A percentile compares a stretch with the other conserved stretches of the same genome.
Evolutionary conservation across 2,797 vertebrate genomes (phyloP).

Genomic region (Ataeniobius toweri): DNA sequence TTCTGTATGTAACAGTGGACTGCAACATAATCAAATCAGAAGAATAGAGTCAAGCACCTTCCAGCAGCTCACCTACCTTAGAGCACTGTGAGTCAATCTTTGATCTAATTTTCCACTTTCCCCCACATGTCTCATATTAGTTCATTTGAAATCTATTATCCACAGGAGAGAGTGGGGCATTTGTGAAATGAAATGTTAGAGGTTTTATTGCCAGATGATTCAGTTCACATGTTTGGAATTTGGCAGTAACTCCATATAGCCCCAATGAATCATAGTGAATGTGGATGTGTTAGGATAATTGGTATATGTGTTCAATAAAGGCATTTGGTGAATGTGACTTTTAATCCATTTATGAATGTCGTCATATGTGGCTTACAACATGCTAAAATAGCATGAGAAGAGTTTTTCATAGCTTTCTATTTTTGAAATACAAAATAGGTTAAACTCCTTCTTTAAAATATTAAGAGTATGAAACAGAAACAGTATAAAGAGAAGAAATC

Average conservation of each 20-base stretch:
- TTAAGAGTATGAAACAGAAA: neutral
- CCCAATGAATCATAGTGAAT: neutral
- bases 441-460: neutral
- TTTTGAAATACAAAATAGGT: neutral
- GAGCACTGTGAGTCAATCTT: slow-evolving; percentile 85
- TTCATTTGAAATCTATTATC: slow-evolving; percentile 9
- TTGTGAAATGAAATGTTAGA: neutral
- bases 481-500: neutral
- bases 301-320: neutral
- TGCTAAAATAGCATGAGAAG: neutral
- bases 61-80: slow-evolving; percentile 86
- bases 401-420: neutral
- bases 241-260: neutral
- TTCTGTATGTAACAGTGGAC: slow-evolving; percentile 78
- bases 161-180: neutral
- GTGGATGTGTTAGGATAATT: neutral
- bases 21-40: slow-evolving; percentile 91
- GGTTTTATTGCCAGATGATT: slow-evolving; percentile 1
- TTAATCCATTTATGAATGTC: neutral
- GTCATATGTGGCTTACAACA: neutral
- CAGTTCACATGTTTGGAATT: neutral
- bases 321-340: neutral
- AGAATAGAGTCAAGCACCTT: slow-evolving; percentile 89
- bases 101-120: slow-evolving; percentile 1
- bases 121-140: neutral